Base-by-base conservation (phyloP, 1,140 invertebrate genomes). In the Paraescarpia echinospica region DNA sequence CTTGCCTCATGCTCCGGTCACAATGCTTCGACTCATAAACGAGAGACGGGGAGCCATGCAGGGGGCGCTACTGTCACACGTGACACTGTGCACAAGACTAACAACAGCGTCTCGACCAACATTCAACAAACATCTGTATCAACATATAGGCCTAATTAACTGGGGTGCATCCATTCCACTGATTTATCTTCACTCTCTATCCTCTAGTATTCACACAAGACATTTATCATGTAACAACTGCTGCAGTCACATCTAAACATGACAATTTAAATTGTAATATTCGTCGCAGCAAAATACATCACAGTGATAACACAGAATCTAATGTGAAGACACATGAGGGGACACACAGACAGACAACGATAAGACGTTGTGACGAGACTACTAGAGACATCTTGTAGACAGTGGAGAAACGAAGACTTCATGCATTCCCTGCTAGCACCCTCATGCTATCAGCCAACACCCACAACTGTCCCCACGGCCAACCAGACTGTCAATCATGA, bases 391-490 rank as follows among this genome's bases (percentile, higher is more conserved):
- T 12, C 41, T 41, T 77, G 27, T 31, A 77, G 59, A 22, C 12
- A 77, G 59, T 77, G 59, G 59, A 77, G 0, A 77, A 77, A 51
- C 59, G 8, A 77, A 77, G 59, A 77, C 59, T 77, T 77, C 59
- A 77, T 77, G 59, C 59, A 31, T 27, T 22, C 59, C 59, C 59
- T 4, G 2, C 59, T 77, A 77, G 59, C 59, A 77, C 59, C 59
- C 59, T 27, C 59, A 41, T 91, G 41, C 90, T 33, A 33, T 91
- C 91, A 91, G 41, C 91, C 91, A 18, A 59, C 59, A 35, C 41
- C 91, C 33, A 35, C 31, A 33, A 59, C 91, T 33, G 91, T n/a
- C 14, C 35, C 9, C 31, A 91, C 91, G 8, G 91, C 35, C 41
- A 59, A 41, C n/a, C 34, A 41, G 35, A 48, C 90, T 51, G 91